Evolutionary conservation across 2,888 invertebrate genomes (phyloP), one percentile per base, ranked within the genome.

Genomic region (Anoncus sp.): DNA sequence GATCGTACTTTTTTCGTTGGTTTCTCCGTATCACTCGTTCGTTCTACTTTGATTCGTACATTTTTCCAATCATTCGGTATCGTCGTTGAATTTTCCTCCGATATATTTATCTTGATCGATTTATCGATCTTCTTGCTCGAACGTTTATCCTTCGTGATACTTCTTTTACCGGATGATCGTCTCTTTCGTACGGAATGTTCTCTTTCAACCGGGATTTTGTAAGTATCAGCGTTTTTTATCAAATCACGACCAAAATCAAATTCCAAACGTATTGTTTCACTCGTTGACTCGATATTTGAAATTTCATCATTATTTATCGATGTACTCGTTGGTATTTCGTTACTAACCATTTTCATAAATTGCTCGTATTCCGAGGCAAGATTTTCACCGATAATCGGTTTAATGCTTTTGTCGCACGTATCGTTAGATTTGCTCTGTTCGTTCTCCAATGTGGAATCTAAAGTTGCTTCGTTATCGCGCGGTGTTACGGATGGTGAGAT

Each of bases 271-370:
- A 66, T 86, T 79, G 10, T 82, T 24, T 78, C 75, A 16, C 47
- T 63, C 24, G 70, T 16, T 14, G 66, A 55, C 20, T 43, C 57
- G 3, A 43, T 38, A 6, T 22, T 51, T n/a, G 12, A 1, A 1
- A 24, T 27, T 71, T 70, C 47, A 2, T 38, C 40, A 10, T 47
- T 38, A 27, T 63, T 51, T 4, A 27, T 4, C 1, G 49, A 27
- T 22, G 27, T 38, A 35, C 31, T 77, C 38, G 69, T 27, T 16
- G 67, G 59, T 55, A 55, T 45, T n/a, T 83, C 81, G 24, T 89
- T 88, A 62, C 90, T 91, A 2, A 93, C 92, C 81, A 93, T 93
- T 86, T 93, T 93, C 90, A 94, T 92, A 79, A 94, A 94, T 83
- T 94, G 93, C 83, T 94, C 93, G 79, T 94, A 94, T 83, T 93